Base-by-base conservation (phyloP, 2,888 invertebrate genomes). In the Andricus quercusramuli region DNA sequence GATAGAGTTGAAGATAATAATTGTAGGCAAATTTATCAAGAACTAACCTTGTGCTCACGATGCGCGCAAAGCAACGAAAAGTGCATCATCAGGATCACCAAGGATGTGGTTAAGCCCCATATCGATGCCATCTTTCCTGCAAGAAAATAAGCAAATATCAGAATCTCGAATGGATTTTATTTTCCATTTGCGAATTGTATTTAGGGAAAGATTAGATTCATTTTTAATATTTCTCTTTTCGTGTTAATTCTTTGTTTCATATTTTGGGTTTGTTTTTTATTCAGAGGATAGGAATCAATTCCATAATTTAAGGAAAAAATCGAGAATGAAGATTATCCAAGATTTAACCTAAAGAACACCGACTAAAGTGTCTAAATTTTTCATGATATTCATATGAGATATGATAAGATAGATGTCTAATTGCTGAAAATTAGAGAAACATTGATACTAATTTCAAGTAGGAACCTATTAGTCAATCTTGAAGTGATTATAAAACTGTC, bases 21-120 rank as follows among this genome's bases (percentile, higher is more conserved):
- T 32, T 59, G 9, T 22, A 20, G 68, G 68, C 9, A 29, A 20
- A 78, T 78, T 44, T 5, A 15, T 56, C 3, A 62, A 70, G 62
- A 44, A 51, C 87, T 32, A 82, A 92, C 92, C 91, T 92, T 92
- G 86, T 92, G 92, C 82, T 92, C 92, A 56, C 92, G 91, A 86
- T 92, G 91, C 47, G 92, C 92, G 65, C 87, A 85, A 29, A 90
- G 81, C n/a, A 89, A 79, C 67, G 85, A 85, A 79, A 87, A 86
- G 77, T 89, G 88, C 77, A 89, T 83, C 77, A 88, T 80, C 79
- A 92, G 84, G 79, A 90, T 81, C 76, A 89, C 82, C 83, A 87
- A 83, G 17, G 85, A 83, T 80, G 86, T 80, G 76, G 85, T 79
- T 74, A 89, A 80, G 83, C 83, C 87, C 86, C 89, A 86, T 83